Evolutionary conservation across 2,797 vertebrate genomes (phyloP).

Genomic region (Neoniphon sammara): DNA sequence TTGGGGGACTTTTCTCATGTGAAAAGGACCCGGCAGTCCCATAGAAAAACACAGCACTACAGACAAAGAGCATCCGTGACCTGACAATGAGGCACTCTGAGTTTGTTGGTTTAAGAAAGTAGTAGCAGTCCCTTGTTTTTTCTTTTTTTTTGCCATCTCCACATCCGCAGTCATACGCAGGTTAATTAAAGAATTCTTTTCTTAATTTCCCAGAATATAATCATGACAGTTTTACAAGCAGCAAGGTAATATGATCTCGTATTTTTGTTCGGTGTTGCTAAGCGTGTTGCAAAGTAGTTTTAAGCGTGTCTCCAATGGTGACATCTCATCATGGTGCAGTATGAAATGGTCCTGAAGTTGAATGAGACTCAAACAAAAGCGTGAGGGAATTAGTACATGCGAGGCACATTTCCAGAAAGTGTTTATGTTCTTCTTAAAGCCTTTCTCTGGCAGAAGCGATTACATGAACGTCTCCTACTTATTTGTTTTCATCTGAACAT

Average conservation of each 20-base stretch:
- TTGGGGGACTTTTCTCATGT: constrained; percentile 79
- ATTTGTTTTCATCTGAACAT: constrained; percentile 85
- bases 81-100: constrained; percentile 63
- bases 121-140: constrained; percentile 24
- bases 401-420: constrained; percentile 85
- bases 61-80: constrained; percentile 73
- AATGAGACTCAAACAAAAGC: constrained; percentile 85
- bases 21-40: constrained; percentile 66
- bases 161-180: constrained; percentile 62
- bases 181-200: constrained; percentile 79
- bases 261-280: constrained; percentile 74
- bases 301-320: constrained; percentile 81
- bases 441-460: constrained; percentile 87
- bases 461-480: constrained; percentile 85
- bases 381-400: constrained; percentile 82
- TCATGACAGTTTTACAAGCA: constrained; percentile 74
- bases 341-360: constrained; percentile 84
- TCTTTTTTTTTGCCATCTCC: constrained; percentile 29
- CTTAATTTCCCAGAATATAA: constrained; percentile 76
- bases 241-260: constrained; percentile 78
- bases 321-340: constrained; percentile 81
- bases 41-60: constrained; percentile 69
- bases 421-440: constrained; percentile 86
- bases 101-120: constrained; percentile 61
- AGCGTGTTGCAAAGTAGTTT: constrained; percentile 81